Conservation (phyloP, 2,888 invertebrate species). For the Eilema depressum region DNA sequence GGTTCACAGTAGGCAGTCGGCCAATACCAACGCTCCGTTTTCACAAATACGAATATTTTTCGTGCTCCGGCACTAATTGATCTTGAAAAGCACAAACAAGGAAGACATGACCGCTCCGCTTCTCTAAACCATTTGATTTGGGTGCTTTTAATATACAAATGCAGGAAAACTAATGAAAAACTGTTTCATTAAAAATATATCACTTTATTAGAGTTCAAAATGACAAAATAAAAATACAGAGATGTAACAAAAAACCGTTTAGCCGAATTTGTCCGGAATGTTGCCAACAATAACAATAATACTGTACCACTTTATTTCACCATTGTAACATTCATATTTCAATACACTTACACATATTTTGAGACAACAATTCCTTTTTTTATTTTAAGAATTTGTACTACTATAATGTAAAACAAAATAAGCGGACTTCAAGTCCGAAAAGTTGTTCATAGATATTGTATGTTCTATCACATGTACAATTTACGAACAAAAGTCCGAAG, state of each 20-base stretch:
- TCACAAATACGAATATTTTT: too few species aligned
- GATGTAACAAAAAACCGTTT: conserved; percentile 42
- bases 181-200: conserved; percentile 72
- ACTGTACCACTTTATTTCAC: conserved; percentile 47
- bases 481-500: conserved; percentile 35
- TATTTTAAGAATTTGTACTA: conserved; percentile 45
- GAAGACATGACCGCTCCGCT: too few species aligned
- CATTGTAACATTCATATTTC: conserved; percentile 33
- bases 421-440: conserved; percentile 35
- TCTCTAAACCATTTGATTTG: background rate
- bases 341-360: conserved; percentile 41
- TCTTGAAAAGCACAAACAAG: too few species aligned
- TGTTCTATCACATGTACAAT: conserved; percentile 9
- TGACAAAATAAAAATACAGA: conserved; percentile 53
- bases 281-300: conserved; percentile 46
- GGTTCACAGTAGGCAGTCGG: too few species aligned
- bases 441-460: conserved; percentile 37
- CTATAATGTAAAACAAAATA: conserved; percentile 27
- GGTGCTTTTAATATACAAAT: too few species aligned
- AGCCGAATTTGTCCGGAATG: conserved; percentile 44
- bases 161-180: background rate
- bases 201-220: conserved; percentile 74
- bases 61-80: too few species aligned
- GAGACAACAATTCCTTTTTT: conserved; percentile 35
- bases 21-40: too few species aligned